Percentiles rank a stretch among this genome's conserved stretches.
phyloP scores from a whole-genome alignment of 2,113 vertebrate genomes.

The Dascyllus trimaculatus region DNA sequence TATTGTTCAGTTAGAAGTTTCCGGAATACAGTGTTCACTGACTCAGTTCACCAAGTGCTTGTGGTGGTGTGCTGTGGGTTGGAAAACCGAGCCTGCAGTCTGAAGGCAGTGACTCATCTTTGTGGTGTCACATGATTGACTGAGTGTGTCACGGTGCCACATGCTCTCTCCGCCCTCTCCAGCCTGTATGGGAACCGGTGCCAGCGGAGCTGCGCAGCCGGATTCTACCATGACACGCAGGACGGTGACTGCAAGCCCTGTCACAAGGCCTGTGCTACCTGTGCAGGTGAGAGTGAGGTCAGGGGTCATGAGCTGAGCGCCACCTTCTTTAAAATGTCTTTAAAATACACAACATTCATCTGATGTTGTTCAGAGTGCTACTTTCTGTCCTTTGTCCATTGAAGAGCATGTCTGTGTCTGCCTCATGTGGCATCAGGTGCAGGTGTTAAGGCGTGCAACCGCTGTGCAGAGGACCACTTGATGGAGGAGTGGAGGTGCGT shows the following conservation, averaged over 20 bases:
- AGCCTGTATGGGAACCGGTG: conserved; percentile 93
- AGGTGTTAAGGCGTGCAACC: conserved; percentile 89
- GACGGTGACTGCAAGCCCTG: conserved; percentile 90
- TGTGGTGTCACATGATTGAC: conserved; percentile 59
- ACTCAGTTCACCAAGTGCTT: conserved; percentile 51
- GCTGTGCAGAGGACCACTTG: conserved; percentile 89
- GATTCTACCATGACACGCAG: conserved; percentile 86
- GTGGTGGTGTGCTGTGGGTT: conserved; percentile 65
- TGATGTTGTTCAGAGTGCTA: not conserved
- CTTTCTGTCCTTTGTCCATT: not conserved
- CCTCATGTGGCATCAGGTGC: conserved; percentile 81
- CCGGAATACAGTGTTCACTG: conserved; percentile 25
- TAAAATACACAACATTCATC: not conserved
- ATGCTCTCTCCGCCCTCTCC: conserved; percentile 61
- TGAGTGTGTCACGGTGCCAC: conserved; percentile 61
- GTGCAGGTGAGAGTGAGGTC: conserved; percentile 87
- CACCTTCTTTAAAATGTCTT: no score
- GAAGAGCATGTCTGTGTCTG: conserved; percentile 1
- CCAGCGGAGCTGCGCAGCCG: conserved; percentile 86
- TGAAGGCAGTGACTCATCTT: conserved; percentile 65
- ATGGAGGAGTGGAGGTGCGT: conserved; percentile 96
- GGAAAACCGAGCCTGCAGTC: conserved; percentile 44
- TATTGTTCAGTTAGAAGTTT: conserved; percentile 50
- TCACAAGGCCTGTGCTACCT: conserved; percentile 91
- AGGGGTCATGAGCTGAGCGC: not conserved